These are phyloP conservation scores for Pholis gunnellus DNA, from an alignment of 2,113 vertebrate genomes.

Conservation along the genomic window DNA sequence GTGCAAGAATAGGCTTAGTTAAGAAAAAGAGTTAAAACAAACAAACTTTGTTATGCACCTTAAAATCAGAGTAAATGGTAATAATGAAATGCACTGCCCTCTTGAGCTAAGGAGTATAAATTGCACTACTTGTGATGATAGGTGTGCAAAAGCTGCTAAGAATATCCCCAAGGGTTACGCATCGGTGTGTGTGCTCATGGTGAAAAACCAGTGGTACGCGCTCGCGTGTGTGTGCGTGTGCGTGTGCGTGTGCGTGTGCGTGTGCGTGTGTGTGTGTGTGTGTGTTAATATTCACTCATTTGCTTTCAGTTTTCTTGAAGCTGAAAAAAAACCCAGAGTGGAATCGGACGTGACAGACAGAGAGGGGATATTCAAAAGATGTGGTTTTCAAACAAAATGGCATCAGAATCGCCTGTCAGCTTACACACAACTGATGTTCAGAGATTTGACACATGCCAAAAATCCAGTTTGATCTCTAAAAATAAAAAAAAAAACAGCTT, in stretches of 20 bases:
- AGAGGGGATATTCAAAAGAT: conserved; percentile 38
- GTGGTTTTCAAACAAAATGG: conserved; percentile 12
- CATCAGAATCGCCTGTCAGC: conserved; percentile 62
- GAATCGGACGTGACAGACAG: neutral
- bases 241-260: conserved; percentile 3
- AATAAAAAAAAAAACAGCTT: conserved; percentile 72
- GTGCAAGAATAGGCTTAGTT: conserved; percentile 83
- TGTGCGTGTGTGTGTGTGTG: conserved; percentile 26
- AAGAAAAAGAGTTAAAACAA: conserved; percentile 50
- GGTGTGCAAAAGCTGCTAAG: conserved; percentile 56
- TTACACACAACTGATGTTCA: conserved; percentile 71
- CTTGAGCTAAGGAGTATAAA: conserved; percentile 55
- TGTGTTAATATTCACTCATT: conserved; percentile 34
- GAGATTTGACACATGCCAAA: conserved; percentile 68
- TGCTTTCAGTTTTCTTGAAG: conserved; percentile 16
- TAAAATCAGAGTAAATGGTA: conserved; percentile 50
- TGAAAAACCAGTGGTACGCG: conserved; percentile 28
- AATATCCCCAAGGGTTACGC: conserved; percentile 44
- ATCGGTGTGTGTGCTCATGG: conserved; percentile 1
- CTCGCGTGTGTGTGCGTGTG: conserved; percentile 17
- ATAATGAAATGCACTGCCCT: conserved; percentile 51
- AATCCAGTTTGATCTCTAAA: conserved; percentile 78
- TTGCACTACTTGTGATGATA: conserved; percentile 52
- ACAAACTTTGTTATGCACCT: conserved; percentile 54
- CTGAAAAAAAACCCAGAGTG: conserved; percentile 1